These are phyloP conservation scores for Sinocyclocheilus anophthalmus DNA, from an alignment of 2,113 vertebrate species.

Conservation along the genomic window DNA sequence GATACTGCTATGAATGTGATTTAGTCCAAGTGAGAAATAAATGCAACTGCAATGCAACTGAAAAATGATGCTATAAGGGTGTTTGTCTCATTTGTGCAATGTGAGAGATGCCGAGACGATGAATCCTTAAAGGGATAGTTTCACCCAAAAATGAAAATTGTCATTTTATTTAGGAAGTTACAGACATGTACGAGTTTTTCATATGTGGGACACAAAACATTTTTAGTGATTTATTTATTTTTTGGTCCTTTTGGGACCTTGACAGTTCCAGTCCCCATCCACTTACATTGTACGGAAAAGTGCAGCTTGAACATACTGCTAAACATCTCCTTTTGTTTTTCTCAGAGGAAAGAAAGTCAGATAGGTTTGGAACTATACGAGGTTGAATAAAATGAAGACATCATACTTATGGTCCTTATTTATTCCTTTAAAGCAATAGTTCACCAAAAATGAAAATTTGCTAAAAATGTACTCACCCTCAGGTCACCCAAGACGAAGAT, in stretches of 20 bases:
- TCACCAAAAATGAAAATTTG: too few relatives aligned
- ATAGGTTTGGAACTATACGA: background rate
- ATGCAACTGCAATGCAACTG: conserved; percentile 81
- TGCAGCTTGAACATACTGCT: background rate
- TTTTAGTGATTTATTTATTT: background rate
- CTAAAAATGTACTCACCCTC: too few relatives aligned
- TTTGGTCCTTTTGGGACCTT: background rate
- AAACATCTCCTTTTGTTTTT: background rate
- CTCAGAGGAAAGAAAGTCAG: background rate
- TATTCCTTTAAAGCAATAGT: background rate
- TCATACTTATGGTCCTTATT: background rate
- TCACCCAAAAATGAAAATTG: background rate
- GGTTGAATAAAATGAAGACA: background rate
- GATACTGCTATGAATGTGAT: conserved; percentile 79
- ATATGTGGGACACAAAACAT: too few relatives aligned
- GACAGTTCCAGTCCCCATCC: background rate
- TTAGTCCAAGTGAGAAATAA: conserved; percentile 75
- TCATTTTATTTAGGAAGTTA: too few relatives aligned
- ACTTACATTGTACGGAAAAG: background rate
- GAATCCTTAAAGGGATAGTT: background rate
- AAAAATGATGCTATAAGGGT: conserved; percentile 40
- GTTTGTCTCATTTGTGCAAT: conserved; percentile 3
- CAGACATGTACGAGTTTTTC: too few relatives aligned
- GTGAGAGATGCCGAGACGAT: background rate
- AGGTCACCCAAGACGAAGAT: too few relatives aligned